Evolutionary conservation across 1,140 invertebrate genomes (phyloP).

Genomic region (Heliconius eleuchia): DNA sequence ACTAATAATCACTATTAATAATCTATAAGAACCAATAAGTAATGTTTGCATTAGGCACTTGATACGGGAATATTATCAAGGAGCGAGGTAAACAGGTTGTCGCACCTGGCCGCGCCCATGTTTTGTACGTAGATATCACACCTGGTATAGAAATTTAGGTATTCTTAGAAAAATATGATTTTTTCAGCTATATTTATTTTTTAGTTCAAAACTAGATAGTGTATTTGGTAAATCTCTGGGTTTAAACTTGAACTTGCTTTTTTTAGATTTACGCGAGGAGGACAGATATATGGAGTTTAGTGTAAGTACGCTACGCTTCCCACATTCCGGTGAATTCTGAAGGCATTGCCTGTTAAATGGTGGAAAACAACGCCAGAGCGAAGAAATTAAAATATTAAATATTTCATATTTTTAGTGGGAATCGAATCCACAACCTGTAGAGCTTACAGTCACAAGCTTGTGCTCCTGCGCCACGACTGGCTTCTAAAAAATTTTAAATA

Average conservation of each 20-base stretch:
- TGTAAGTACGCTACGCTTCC: no score
- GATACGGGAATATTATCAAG: slow-evolving; percentile 65
- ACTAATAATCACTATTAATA: slow-evolving; percentile 50
- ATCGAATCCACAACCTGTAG: no score
- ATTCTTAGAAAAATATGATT: not conserved
- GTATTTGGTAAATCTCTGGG: not conserved
- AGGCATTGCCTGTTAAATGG: no score
- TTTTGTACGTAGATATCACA: slow-evolving; percentile 41
- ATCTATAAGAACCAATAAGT: slow-evolving; percentile 72
- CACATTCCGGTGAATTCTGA: no score
- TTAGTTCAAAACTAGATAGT: not conserved
- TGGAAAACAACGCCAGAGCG: no score
- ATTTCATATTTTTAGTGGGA: no score
- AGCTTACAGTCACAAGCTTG: no score
- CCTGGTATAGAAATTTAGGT: slow-evolving; percentile 35
- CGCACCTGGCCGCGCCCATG: slow-evolving; percentile 39
- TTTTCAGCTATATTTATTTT: not conserved
- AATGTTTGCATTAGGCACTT: slow-evolving; percentile 64
- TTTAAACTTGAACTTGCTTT: not conserved
- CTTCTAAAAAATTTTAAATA: no score
- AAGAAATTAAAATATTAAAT: no score
- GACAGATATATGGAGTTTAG: no score
- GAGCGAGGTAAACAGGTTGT: slow-evolving; percentile 66
- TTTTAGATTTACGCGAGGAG: no score
- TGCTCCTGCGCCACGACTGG: no score